A percentile compares a stretch with the other conserved stretches of the same genome.
Evolutionary conservation across 2,888 invertebrate genomes (phyloP).

Genomic region (Euphydryas editha): DNA sequence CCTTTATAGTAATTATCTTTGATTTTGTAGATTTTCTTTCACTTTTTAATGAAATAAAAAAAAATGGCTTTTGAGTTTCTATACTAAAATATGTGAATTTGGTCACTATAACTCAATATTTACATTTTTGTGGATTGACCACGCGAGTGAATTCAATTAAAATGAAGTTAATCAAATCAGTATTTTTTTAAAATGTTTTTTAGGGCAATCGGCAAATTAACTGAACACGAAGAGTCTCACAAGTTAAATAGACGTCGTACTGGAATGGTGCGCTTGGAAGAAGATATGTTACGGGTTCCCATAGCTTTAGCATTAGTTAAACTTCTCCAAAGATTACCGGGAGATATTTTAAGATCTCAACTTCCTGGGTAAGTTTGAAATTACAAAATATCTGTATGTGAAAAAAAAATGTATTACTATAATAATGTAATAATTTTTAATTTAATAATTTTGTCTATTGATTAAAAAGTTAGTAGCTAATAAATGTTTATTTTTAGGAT

Average conservation of each 20-base stretch:
- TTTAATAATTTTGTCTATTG: not conserved
- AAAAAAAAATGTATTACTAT: not conserved
- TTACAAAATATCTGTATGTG: too few relatives aligned
- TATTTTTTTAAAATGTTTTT: slow-evolving; percentile 31
- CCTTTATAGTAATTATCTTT: too few relatives aligned
- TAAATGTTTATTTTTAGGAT: slow-evolving; percentile 79
- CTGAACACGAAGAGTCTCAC: slow-evolving; percentile 89
- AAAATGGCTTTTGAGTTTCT: too few relatives aligned
- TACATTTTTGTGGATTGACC: too few relatives aligned
- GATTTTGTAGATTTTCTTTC: too few relatives aligned
- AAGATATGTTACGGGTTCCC: slow-evolving; percentile 95
- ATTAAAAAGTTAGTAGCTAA: not conserved
- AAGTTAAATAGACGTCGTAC: slow-evolving; percentile 89
- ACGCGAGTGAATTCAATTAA: too few relatives aligned
- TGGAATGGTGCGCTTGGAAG: slow-evolving; percentile 89
- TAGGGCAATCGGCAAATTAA: slow-evolving; percentile 81
- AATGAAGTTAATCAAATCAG: too few relatives aligned
- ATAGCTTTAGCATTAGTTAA: slow-evolving; percentile 97
- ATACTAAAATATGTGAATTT: too few relatives aligned
- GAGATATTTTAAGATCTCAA: slow-evolving; percentile 88
- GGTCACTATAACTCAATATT: too few relatives aligned
- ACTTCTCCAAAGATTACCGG: slow-evolving; percentile 93
- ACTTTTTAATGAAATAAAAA: too few relatives aligned
- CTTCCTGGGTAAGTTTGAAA: slow-evolving; percentile 88
- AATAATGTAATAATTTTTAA: not conserved